Base-by-base conservation (phyloP, 2,113 vertebrate species). In the Numida meleagris region DNA sequence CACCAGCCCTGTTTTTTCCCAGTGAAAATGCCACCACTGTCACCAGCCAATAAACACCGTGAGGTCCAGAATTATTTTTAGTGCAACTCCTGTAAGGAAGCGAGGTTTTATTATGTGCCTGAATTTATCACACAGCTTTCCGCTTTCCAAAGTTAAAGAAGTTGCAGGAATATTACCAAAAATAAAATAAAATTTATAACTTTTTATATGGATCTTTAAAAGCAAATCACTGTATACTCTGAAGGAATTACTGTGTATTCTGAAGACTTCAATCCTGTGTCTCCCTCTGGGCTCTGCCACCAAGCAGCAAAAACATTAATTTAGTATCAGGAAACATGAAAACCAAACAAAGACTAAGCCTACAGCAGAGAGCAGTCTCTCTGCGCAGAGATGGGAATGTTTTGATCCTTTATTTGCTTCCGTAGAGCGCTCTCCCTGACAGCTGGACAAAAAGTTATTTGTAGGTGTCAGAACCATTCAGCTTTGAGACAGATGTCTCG, bases 61-160 rank as follows among this genome's bases (percentile, higher is more conserved):
- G 4, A 84, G 76, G 95, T 93, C 85, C 68, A 75, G 67, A 40
- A 93, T 86, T 97, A 91, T 86, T 96, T 96, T 94, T 94, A 96
- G 91, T 81, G 33, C 55, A 88, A 93, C 75, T 95, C 73, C 78
- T 77, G 17, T n/a, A 89, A 81, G 87, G 70, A 92, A 40, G 48
- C 53, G 74, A 73, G 63, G 45, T 43, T 84, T 85, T 73, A 83
- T 84, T 79, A 83, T 55, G 76, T 90, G 62, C 16, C 57, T 94
- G 68, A 10, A 88, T 94, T 84, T 90, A 80, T 88, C 72, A 83
- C 31, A 68, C 33, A 58, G 71, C 53, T 85, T 91, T 87, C 82
- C 77, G 77, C 17, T 86, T 93, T 45, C 42, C 82, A 92, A 79
- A 80, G 84, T 84, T 79, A 90, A 73, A 95, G 48, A 90, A 89